Percentiles rank a stretch among this genome's conserved stretches.
Conservation (phyloP, 2,797 vertebrate species). For the Margarornis squamiger region DNA sequence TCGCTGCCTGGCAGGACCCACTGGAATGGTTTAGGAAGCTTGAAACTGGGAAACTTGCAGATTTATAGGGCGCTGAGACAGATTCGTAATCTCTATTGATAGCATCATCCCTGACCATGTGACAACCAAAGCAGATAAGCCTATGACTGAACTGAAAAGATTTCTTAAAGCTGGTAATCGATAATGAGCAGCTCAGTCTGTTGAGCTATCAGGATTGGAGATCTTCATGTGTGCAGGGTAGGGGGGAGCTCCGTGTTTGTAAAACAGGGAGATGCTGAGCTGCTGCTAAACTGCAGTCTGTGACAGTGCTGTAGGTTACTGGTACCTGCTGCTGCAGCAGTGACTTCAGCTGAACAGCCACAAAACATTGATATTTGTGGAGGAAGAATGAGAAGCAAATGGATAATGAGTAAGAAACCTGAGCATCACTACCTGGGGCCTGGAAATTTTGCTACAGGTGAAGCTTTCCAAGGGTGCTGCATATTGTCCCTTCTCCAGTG, state of each 20-base stretch:
- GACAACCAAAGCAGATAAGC: conserved; percentile 64
- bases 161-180: conserved; percentile 72
- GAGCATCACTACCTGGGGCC: not conserved
- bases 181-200: conserved; percentile 60
- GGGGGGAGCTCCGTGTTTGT: not conserved
- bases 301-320: not conserved
- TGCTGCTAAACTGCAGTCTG: not conserved
- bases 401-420: not conserved
- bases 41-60: conserved; percentile 44
- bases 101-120: conserved; percentile 49
- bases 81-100: conserved; percentile 57
- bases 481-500: not conserved
- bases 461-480: not conserved
- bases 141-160: conserved; percentile 55
- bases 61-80: conserved; percentile 28
- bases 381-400: not conserved
- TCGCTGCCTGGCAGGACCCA: not conserved
- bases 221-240: accelerated
- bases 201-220: not conserved
- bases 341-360: not conserved
- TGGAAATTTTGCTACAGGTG: not conserved
- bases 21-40: not conserved
- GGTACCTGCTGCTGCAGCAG: not conserved
- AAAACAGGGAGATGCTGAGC: not conserved
- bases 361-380: not conserved